These are phyloP conservation scores for Macquaria australasica DNA, from an alignment of 2,113 vertebrate genomes.

Conservation along the genomic window DNA sequence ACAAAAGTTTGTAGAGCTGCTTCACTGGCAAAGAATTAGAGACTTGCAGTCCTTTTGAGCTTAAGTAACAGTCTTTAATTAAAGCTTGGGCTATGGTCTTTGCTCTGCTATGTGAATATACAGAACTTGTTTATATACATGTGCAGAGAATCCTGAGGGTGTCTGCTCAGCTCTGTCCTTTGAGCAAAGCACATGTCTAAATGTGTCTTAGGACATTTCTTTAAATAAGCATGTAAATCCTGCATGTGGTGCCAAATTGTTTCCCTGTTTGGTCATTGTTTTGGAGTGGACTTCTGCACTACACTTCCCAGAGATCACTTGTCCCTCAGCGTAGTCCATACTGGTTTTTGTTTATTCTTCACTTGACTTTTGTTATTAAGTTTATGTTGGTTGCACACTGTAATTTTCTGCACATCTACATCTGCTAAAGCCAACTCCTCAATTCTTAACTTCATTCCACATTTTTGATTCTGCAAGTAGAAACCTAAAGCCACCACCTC, in stretches of 20 bases:
- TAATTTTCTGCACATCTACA: not conserved
- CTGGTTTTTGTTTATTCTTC: not conserved
- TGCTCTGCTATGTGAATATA: not conserved
- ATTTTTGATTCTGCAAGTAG: not conserved
- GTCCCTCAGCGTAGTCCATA: not conserved
- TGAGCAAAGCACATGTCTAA: conserved; percentile 13
- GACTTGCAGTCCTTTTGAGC: conserved; percentile 22
- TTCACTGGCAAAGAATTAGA: conserved; percentile 26
- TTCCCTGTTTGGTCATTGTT: not conserved
- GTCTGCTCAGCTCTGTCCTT: not conserved
- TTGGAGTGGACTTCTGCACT: conserved; percentile 2
- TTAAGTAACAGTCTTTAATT: conserved; percentile 33
- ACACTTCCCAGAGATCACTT: not conserved
- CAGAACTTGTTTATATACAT: conserved; percentile 17
- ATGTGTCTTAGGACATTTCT: not conserved
- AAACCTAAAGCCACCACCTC: not conserved
- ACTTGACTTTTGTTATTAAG: not conserved
- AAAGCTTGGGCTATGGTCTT: not conserved
- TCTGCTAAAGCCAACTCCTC: not conserved
- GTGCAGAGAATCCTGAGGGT: not conserved
- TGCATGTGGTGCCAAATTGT: not conserved
- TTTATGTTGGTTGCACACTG: not conserved
- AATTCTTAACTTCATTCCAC: not conserved
- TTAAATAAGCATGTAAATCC: conserved; percentile 6
- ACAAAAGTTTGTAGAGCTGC: conserved; percentile 1